Evolutionary conservation across 2,797 vertebrate species (phyloP), one percentile per base, ranked within the genome.

Genomic region (Myotis myotis): DNA sequence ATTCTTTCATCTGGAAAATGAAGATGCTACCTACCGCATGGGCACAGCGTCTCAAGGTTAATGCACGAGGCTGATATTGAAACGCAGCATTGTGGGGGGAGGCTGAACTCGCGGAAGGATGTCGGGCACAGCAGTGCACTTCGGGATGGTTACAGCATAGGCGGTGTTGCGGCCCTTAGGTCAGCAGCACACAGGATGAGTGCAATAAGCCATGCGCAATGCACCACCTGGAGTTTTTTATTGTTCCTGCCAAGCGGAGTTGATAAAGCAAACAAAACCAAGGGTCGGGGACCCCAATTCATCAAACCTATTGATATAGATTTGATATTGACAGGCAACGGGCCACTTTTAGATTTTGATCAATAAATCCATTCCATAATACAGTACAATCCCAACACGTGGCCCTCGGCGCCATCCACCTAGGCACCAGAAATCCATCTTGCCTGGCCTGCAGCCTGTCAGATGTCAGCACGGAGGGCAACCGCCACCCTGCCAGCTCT

Each of bases 361-460:
- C 96, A 93, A 95, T 94, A 97, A 98, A 98, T 97, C 92, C 82
- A 95, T 93, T 96, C 97, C 76, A 95, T 96, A 97, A 97, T 96
- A 96, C 49, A 95, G 78, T 96, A 79, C 53, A 91, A 74, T 89
- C 88, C 80, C 79, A 60, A 91, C 71, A 93, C 88, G 87, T 83
- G 0, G 2, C 68, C 85, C 87, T 82, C 80, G 72, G 36, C 93
- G 70, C 96, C 84, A 53, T 71, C 64, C 93, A 97, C 71, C 95
- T 51, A 93, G 71, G 86, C 88, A 92, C 74, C 91, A 95, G 89
- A 98, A 98, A 98, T 96, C 96, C 91, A 89, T 95, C 96, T 33
- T 91, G 94, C 92, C 94, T 96, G 95, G 96, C 85, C 91, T 95
- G 93, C 4, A 97, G 89, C 88, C 96, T 97, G 95, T 97, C 92